Evolutionary conservation across 1,140 invertebrate species (phyloP).

Genomic region (Heliothis virescens): DNA sequence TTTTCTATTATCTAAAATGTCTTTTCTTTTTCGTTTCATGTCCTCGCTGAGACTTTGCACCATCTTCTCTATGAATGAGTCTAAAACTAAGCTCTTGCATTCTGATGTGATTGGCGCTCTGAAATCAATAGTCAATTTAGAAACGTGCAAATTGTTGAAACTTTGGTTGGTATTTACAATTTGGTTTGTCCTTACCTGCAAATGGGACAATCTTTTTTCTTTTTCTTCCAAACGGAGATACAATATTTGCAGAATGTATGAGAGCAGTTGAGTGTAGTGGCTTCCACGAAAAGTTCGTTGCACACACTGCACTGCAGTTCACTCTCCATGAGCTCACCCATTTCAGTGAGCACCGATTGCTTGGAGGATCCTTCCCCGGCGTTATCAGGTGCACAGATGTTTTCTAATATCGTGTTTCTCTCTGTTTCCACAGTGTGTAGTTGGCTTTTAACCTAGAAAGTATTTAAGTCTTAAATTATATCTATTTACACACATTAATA

Average conservation of each 20-base stretch:
- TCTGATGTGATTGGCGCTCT: constrained; percentile 84
- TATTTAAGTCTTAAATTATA: not conserved
- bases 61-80: constrained; percentile 89
- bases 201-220: constrained; percentile 91
- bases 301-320: constrained; percentile 93
- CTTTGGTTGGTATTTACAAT: not conserved
- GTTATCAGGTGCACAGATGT: constrained; percentile 43
- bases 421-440: constrained; percentile 73
- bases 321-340: constrained; percentile 90
- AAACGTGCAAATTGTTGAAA: constrained; percentile 4
- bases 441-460: constrained; percentile 68
- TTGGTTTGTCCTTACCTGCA: constrained; percentile 85
- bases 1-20: constrained; percentile 85
- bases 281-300: constrained; percentile 91
- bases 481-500: not conserved
- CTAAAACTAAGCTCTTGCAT: constrained; percentile 86
- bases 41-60: constrained; percentile 87
- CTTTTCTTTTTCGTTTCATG: constrained; percentile 82
- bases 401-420: constrained; percentile 48
- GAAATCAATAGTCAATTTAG: constrained; percentile 53
- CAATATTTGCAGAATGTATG: constrained; percentile 93
- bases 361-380: constrained; percentile 68
- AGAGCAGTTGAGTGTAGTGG: constrained; percentile 91
- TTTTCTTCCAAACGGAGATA: constrained; percentile 91
- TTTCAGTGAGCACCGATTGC: constrained; percentile 85